Conservation (phyloP, 2,797 vertebrate genomes). For the Myotis daubentonii region DNA sequence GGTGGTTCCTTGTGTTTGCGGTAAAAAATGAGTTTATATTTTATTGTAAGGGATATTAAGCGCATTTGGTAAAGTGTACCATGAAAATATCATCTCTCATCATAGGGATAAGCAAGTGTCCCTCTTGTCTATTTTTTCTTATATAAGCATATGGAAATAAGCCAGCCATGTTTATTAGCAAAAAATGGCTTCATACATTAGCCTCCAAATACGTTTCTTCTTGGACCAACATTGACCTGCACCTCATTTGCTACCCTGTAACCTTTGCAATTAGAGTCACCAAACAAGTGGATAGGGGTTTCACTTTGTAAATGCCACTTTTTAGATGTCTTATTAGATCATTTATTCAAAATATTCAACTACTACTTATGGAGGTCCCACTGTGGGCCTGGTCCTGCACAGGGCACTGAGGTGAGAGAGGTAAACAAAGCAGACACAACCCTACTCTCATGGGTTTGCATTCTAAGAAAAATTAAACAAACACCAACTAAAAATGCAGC, state of each 20-base stretch:
- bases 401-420: background rate
- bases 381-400: background rate
- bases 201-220: background rate
- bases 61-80: background rate
- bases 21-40: background rate
- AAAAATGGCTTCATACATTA: background rate
- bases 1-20: background rate
- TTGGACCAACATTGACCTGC: background rate
- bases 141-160: background rate
- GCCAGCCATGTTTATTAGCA: background rate
- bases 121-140: background rate
- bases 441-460: background rate
- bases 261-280: background rate
- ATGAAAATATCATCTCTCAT: background rate
- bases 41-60: background rate
- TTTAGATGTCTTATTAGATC: background rate
- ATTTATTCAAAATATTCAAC: background rate
- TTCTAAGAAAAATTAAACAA: background rate
- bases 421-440: background rate
- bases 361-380: background rate
- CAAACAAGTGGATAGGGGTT: background rate
- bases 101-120: background rate
- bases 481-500: fast-evolving
- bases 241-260: background rate
- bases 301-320: background rate